Evolutionary conservation across 2,888 invertebrate species (phyloP).

Genomic region (Philereme vetulata): DNA sequence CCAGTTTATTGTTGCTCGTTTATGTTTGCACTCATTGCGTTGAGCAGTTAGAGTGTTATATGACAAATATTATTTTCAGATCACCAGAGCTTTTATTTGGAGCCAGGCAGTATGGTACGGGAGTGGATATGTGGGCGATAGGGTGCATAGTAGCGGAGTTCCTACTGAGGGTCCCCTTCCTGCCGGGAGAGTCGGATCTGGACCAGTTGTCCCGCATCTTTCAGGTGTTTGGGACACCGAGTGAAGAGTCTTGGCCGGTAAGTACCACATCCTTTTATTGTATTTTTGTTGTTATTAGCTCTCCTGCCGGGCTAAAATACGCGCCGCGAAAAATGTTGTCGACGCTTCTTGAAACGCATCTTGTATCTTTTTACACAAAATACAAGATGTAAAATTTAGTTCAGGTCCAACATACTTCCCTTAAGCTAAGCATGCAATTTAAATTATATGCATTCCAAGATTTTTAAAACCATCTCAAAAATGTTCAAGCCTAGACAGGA

Average conservation of each 20-base stretch:
- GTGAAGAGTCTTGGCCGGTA: conserved; percentile 95
- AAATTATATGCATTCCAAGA: too few relatives aligned
- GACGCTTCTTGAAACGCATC: too few relatives aligned
- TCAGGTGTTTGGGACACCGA: conserved; percentile 96
- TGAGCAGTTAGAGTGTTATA: too few relatives aligned
- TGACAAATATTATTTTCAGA: conserved; percentile 60
- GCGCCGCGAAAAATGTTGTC: too few relatives aligned
- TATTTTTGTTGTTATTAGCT: background rate
- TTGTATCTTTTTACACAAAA: too few relatives aligned
- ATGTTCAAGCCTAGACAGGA: too few relatives aligned
- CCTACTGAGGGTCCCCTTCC: conserved; percentile 93
- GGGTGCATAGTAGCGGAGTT: conserved; percentile 99
- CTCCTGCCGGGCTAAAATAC: background rate
- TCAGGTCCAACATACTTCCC: too few relatives aligned
- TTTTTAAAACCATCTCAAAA: too few relatives aligned
- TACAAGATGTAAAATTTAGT: too few relatives aligned
- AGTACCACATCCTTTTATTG: conserved; percentile 44
- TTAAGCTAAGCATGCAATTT: too few relatives aligned
- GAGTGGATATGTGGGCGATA: conserved; percentile 99
- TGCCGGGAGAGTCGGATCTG: conserved; percentile 98
- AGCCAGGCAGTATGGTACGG: conserved; percentile 96
- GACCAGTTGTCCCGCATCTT: conserved; percentile 98
- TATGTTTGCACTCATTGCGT: too few relatives aligned
- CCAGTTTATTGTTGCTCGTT: too few relatives aligned
- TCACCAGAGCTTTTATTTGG: conserved; percentile 98